Percentiles rank a stretch among this genome's conserved stretches.
phyloP scores from a whole-genome alignment of 2,797 vertebrate species.

The Poeciliopsis paucimaculata region DNA sequence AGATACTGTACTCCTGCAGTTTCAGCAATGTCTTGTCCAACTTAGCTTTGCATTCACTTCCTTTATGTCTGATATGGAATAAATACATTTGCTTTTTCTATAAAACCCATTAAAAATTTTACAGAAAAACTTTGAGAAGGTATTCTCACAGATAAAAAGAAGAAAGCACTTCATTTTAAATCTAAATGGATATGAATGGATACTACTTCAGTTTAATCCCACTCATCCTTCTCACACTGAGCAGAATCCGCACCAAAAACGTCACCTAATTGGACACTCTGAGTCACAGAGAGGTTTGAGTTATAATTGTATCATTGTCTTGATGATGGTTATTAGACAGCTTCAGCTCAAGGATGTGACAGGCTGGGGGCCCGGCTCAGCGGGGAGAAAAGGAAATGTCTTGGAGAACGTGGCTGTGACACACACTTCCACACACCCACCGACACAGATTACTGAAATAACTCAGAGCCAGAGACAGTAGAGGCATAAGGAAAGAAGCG shows the following conservation, averaged over 20 bases:
- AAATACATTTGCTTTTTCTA: background rate
- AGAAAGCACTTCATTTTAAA: conserved; percentile 18
- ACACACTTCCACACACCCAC: conserved; percentile 21
- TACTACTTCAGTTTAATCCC: conserved; percentile 13
- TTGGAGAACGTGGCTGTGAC: conserved; percentile 33
- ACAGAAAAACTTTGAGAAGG: background rate
- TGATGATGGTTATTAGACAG: conserved; percentile 67
- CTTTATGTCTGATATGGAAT: background rate
- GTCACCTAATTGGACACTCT: conserved; percentile 59
- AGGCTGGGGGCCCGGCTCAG: conserved; percentile 43
- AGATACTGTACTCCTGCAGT: background rate
- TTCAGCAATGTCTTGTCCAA: background rate
- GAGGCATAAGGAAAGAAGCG: conserved; percentile 18
- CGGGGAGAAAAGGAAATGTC: conserved; percentile 34
- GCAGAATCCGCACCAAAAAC: conserved; percentile 25
- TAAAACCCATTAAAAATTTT: background rate
- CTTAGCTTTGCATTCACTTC: conserved; percentile 6
- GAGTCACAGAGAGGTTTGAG: conserved; percentile 55
- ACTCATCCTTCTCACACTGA: conserved; percentile 28
- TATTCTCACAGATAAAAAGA: background rate
- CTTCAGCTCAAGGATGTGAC: conserved; percentile 49
- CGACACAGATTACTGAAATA: conserved; percentile 21
- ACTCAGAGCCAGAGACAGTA: conserved; percentile 28
- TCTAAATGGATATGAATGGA: conserved; percentile 8
- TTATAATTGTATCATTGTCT: conserved; percentile 67